Conservation (phyloP, 2,888 invertebrate genomes). For the Dorcus parallelipipedus region DNA sequence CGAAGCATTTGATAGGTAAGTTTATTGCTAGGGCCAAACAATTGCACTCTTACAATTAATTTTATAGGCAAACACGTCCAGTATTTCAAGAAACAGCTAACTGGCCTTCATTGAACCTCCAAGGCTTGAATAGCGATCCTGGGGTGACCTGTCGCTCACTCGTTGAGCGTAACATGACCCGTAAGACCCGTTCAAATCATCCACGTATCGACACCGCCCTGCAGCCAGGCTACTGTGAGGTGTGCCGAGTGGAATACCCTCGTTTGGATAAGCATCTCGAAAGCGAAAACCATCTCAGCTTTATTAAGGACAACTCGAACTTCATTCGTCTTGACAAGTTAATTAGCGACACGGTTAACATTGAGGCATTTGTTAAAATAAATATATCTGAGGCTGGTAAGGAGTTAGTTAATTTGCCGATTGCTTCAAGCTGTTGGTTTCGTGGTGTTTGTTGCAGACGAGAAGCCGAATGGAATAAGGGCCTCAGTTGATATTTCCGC, state of each 20-base stretch:
- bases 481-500: conserved; percentile 1
- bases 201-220: conserved; percentile 41
- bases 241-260: conserved; percentile 72
- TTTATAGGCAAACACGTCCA: conserved; percentile 55
- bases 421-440: background rate
- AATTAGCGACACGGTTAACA: conserved; percentile 63
- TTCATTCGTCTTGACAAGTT: conserved; percentile 72
- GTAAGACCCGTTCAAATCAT: conserved; percentile 42
- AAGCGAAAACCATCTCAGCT: conserved; percentile 70
- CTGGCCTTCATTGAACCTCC: conserved; percentile 59
- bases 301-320: conserved; percentile 70
- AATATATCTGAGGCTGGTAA: conserved; percentile 48
- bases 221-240: conserved; percentile 70
- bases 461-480: conserved; percentile 7
- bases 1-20: conserved; percentile 65
- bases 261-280: conserved; percentile 68
- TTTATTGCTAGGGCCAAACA: background rate
- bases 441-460: conserved; percentile 5
- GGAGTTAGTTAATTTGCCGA: conserved; percentile 3
- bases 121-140: conserved; percentile 46
- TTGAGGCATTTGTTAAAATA: conserved; percentile 64
- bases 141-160: conserved; percentile 38
- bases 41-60: background rate
- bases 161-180: conserved; percentile 54
- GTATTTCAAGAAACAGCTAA: conserved; percentile 61